These are phyloP conservation scores for Pseudomyrmex sp. DNA, from an alignment of 1,140 invertebrate species.

Conservation along the genomic window DNA sequence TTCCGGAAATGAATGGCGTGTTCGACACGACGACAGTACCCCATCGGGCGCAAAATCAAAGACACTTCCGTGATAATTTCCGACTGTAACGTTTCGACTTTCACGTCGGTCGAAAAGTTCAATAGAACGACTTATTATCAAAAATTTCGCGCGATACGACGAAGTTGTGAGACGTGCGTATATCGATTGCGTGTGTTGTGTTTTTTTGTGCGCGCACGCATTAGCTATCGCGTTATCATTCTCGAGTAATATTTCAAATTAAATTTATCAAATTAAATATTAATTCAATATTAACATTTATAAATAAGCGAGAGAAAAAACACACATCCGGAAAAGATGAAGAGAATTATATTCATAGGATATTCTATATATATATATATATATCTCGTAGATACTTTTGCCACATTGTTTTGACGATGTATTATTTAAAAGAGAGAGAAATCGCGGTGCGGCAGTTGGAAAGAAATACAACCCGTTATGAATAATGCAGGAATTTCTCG, in stretches of 20 bases:
- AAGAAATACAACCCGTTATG: constrained; percentile 51
- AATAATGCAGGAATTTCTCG: constrained; percentile 58
- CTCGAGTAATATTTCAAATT: neutral
- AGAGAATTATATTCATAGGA: neutral
- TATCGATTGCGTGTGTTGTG: neutral
- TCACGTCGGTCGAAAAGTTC: constrained; percentile 50
- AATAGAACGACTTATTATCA: constrained; percentile 56
- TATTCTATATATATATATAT: constrained; percentile 35
- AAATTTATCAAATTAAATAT: no score
- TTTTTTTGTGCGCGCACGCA: no score
- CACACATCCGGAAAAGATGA: no score
- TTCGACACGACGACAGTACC: constrained; percentile 18
- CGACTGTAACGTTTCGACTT: constrained; percentile 57
- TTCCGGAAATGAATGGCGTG: constrained; percentile 67
- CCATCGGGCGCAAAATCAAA: constrained; percentile 61
- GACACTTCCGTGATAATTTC: constrained; percentile 71
- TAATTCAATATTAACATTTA: no score
- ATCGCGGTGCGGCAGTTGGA: constrained; percentile 34
- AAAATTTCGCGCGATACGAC: neutral
- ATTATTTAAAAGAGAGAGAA: constrained; percentile 62
- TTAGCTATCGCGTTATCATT: no score
- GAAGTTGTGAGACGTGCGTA: neutral
- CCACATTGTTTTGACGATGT: constrained; percentile 66
- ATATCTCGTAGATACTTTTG: constrained; percentile 21
- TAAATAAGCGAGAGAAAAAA: neutral